A percentile compares a stretch with the other conserved stretches of the same genome.
Conservation (phyloP, 1,140 invertebrate species). For the Zaprionus taronus region DNA sequence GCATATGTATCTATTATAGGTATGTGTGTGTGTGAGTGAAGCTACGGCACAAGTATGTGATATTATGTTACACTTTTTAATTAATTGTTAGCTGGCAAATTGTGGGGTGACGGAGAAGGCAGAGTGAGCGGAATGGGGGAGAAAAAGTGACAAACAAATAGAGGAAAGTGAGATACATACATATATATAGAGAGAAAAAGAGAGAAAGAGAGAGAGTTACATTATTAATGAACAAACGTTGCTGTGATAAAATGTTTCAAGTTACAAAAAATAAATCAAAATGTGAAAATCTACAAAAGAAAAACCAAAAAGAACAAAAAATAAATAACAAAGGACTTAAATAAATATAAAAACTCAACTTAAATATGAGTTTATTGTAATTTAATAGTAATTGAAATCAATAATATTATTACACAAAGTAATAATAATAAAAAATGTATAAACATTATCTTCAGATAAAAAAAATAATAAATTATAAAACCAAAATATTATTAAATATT, state of each 20-base stretch:
- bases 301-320: neutral
- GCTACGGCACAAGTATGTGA: neutral
- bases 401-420: neutral
- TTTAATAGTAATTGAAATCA: neutral
- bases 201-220: neutral
- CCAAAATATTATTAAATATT: neutral
- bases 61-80: slow-evolving; percentile 21
- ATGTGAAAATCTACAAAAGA: neutral
- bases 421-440: neutral
- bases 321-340: neutral
- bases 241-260: slow-evolving; percentile 12
- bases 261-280: slow-evolving; percentile 5
- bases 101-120: neutral
- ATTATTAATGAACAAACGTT: slow-evolving; percentile 16
- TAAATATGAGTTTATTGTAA: neutral
- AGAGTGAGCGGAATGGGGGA: neutral
- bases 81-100: slow-evolving; percentile 9
- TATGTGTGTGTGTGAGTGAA: neutral
- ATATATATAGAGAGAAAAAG: neutral
- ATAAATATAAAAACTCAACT: neutral
- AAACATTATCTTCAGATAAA: neutral
- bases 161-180: neutral
- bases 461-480: neutral
- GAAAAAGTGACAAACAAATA: neutral
- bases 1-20: slow-evolving; percentile 17